These are phyloP conservation scores for Bambusicola thoracicus DNA, from an alignment of 2,113 vertebrate species.

Conservation along the genomic window DNA sequence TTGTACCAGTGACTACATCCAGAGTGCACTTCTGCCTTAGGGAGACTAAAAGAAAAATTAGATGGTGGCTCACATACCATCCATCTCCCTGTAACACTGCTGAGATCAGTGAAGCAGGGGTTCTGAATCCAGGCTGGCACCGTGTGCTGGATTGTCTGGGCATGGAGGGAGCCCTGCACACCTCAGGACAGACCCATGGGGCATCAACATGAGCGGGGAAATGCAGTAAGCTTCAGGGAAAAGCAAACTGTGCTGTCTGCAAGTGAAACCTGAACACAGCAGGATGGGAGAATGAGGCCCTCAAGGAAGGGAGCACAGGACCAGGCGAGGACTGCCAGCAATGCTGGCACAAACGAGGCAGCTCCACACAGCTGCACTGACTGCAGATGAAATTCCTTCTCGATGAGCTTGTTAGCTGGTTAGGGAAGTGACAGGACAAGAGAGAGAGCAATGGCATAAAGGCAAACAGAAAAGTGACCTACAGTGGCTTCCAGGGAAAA, in stretches of 20 bases:
- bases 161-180: not conserved
- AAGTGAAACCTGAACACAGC: fast-evolving
- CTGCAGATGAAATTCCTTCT: conserved; percentile 2
- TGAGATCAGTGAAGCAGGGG: not conserved
- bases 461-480: not conserved
- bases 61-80: not conserved
- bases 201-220: not conserved
- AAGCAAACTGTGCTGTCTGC: not conserved
- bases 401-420: conserved; percentile 30
- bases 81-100: not conserved
- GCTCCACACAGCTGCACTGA: not conserved
- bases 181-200: not conserved
- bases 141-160: not conserved
- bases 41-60: not conserved
- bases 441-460: fast-evolving
- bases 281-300: not conserved
- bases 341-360: not conserved
- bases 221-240: not conserved
- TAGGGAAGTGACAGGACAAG: not conserved
- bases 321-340: not conserved
- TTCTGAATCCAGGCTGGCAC: not conserved
- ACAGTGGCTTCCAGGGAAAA: fast-evolving
- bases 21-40: conserved; percentile 44
- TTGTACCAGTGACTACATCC: not conserved
- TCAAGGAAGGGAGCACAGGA: not conserved